A percentile compares a stretch with the other conserved stretches of the same genome.
These are phyloP conservation scores for Leuctra nigra DNA, from an alignment of 2,888 invertebrate genomes.

Conservation along the genomic window DNA sequence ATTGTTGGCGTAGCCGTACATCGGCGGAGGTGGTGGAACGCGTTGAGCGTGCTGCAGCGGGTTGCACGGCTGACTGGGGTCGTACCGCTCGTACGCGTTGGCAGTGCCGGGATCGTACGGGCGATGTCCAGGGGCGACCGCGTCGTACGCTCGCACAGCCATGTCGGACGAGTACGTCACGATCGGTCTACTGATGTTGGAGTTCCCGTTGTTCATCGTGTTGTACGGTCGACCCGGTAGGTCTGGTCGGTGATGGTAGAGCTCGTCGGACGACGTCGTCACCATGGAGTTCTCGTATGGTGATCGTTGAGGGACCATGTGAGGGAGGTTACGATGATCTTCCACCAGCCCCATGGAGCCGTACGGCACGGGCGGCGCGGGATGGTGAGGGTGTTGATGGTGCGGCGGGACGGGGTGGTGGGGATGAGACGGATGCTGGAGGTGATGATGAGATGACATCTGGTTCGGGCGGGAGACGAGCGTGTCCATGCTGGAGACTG, in stretches of 20 bases:
- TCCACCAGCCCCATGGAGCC: slow-evolving; percentile 31
- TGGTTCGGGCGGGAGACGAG: slow-evolving; percentile 40
- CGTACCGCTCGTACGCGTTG: slow-evolving; percentile 58
- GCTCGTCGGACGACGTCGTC: slow-evolving; percentile 33
- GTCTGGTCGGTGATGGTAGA: slow-evolving; percentile 26
- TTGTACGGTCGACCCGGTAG: slow-evolving; percentile 21
- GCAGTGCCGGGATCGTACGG: slow-evolving; percentile 53
- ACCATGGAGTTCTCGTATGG: slow-evolving; percentile 59
- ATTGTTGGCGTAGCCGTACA: slow-evolving; percentile 45
- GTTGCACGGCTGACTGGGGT: slow-evolving; percentile 39
- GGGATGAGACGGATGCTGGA: slow-evolving; percentile 37
- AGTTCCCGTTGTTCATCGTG: slow-evolving; percentile 15
- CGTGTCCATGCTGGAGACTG: slow-evolving; percentile 60
- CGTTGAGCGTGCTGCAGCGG: slow-evolving; percentile 34
- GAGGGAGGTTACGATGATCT: slow-evolving; percentile 40
- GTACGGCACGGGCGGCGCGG: slow-evolving; percentile 35
- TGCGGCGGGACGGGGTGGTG: slow-evolving; percentile 45
- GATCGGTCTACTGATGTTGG: slow-evolving; percentile 25
- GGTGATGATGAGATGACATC: slow-evolving; percentile 38
- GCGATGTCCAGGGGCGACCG: slow-evolving; percentile 38
- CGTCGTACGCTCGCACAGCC: slow-evolving; percentile 19
- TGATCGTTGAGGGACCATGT: slow-evolving; percentile 58
- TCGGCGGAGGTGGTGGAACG: slow-evolving; percentile 44
- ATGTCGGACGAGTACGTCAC: slow-evolving; percentile 28
- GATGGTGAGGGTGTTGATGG: slow-evolving; percentile 37